phyloP scores from a whole-genome alignment of 2,888 invertebrate genomes.

The Lottia scabra region DNA sequence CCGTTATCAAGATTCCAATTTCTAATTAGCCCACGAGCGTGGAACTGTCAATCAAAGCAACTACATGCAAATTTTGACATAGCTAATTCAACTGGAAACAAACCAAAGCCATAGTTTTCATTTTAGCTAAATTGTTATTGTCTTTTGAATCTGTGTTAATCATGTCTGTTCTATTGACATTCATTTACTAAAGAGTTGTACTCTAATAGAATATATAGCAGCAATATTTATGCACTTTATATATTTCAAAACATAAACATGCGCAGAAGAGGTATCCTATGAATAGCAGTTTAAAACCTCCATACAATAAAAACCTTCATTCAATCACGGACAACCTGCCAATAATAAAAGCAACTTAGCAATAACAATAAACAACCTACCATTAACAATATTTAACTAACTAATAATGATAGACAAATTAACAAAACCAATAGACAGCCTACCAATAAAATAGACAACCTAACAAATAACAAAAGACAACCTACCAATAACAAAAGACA shows the following conservation, averaged over 20 bases:
- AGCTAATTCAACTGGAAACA: background rate
- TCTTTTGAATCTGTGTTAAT: background rate
- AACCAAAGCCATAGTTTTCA: background rate
- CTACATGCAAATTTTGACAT: background rate
- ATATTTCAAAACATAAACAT: too few species aligned
- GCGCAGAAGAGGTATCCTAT: too few species aligned
- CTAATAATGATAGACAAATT: too few species aligned
- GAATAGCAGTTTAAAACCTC: too few species aligned
- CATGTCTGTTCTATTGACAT: too few species aligned
- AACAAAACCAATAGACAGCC: background rate
- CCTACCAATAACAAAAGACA: too few species aligned
- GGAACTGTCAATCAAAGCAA: background rate
- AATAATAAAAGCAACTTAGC: too few species aligned
- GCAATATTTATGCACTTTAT: too few species aligned
- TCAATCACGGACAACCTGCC: too few species aligned
- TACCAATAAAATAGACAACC: constrained; percentile 4
- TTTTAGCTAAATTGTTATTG: background rate
- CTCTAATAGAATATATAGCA: too few species aligned
- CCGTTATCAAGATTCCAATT: background rate
- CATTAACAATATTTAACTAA: background rate
- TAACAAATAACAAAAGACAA: constrained; percentile 5
- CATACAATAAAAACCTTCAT: too few species aligned
- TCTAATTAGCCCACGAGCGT: constrained; percentile 1
- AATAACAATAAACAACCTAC: background rate
- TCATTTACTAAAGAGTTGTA: too few species aligned